Evolutionary conservation across 2,797 vertebrate species (phyloP).

Genomic region (Carapus acus): DNA sequence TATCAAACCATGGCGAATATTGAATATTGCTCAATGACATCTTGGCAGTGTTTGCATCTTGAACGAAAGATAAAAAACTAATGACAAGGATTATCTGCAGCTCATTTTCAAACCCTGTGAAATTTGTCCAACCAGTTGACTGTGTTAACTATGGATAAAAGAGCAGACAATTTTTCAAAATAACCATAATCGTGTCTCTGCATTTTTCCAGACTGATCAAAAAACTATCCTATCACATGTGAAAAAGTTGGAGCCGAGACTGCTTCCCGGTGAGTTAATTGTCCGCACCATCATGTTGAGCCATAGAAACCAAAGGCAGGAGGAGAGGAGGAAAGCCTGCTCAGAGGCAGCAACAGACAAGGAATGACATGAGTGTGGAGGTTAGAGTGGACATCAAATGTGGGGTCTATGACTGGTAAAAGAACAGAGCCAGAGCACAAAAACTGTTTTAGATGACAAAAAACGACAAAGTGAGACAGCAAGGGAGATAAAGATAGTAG

Average conservation of each 20-base stretch:
- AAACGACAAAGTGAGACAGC: too few relatives aligned
- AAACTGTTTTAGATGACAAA: too few relatives aligned
- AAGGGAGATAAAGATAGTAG: too few relatives aligned
- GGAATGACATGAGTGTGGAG: too few relatives aligned
- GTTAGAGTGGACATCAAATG: too few relatives aligned
- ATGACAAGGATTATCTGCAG: not conserved
- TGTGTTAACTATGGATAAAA: slow-evolving; percentile 18
- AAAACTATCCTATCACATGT: slow-evolving; percentile 79
- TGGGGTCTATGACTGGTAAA: too few relatives aligned
- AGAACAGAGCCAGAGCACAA: too few relatives aligned
- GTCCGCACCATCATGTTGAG: not conserved
- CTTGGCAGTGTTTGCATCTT: not conserved
- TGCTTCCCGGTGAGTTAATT: slow-evolving; percentile 82
- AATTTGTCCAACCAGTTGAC: not conserved
- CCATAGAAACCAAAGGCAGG: too few relatives aligned
- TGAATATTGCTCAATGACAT: not conserved
- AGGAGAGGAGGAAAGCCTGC: too few relatives aligned
- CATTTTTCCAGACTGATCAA: slow-evolving; percentile 74
- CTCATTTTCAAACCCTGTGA: not conserved
- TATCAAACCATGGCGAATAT: slow-evolving; percentile 5
- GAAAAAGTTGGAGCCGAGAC: slow-evolving; percentile 87
- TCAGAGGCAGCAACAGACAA: too few relatives aligned
- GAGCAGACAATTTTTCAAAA: slow-evolving; percentile 1
- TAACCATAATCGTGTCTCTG: slow-evolving; percentile 4
- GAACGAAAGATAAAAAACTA: not conserved